phyloP scores from a whole-genome alignment of 2,113 vertebrate genomes.

The Canis aureus region DNA sequence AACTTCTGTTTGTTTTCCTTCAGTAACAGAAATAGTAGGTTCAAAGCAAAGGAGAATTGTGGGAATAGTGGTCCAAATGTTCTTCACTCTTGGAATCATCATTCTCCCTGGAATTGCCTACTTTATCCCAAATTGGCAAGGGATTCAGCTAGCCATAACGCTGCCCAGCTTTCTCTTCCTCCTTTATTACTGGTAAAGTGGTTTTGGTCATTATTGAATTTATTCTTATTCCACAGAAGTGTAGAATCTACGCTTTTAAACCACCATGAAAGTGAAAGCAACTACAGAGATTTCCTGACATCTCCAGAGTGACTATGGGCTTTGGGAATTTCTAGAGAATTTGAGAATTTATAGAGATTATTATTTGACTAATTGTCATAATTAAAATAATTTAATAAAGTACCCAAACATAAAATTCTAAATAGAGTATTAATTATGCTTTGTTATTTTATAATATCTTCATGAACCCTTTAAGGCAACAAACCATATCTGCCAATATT shows the following conservation, averaged over 20 bases:
- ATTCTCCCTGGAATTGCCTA: slow-evolving; percentile 96
- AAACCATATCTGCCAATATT: background rate
- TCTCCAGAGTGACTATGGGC: background rate
- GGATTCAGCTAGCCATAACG: slow-evolving; percentile 94
- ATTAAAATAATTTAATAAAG: background rate
- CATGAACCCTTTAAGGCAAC: background rate
- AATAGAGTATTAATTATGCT: background rate
- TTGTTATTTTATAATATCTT: slow-evolving; percentile 2
- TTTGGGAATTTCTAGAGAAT: background rate
- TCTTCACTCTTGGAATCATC: slow-evolving; percentile 96
- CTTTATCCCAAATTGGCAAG: slow-evolving; percentile 94
- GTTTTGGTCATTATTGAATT: background rate
- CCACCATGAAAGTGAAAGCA: background rate
- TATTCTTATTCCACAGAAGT: background rate
- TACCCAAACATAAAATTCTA: background rate
- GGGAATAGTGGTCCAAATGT: slow-evolving; percentile 95
- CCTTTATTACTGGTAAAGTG: slow-evolving; percentile 95
- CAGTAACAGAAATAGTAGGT: slow-evolving; percentile 97
- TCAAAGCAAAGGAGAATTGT: slow-evolving; percentile 94
- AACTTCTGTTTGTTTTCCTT: slow-evolving; percentile 76
- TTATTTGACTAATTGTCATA: background rate
- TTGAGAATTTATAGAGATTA: background rate
- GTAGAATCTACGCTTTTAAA: background rate
- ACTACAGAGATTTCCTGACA: background rate
- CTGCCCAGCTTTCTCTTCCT: slow-evolving; percentile 95